These are phyloP conservation scores for Drosophila mayri DNA, from an alignment of 1,140 invertebrate genomes.

Conservation along the genomic window DNA sequence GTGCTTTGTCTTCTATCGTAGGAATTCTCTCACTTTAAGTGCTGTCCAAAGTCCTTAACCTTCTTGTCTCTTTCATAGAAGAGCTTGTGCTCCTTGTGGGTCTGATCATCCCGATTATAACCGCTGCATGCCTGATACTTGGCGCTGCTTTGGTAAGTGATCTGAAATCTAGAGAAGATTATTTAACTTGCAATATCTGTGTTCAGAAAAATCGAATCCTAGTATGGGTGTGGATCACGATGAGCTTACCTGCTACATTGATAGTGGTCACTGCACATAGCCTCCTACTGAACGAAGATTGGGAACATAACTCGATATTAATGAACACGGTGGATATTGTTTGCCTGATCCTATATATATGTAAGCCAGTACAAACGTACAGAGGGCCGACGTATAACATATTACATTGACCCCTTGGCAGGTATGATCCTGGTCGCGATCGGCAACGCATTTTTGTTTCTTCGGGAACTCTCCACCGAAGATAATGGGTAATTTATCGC, in stretches of 20 bases:
- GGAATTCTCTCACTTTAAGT: too few species aligned
- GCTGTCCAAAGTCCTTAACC: not conserved
- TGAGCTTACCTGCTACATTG: not conserved
- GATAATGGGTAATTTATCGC: too few species aligned
- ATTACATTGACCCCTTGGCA: not conserved
- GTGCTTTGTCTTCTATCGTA: not conserved
- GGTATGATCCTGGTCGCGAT: not conserved
- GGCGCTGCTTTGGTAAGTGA: not conserved
- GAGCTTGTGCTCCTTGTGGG: not conserved
- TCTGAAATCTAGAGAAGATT: not conserved
- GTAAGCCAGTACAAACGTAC: not conserved
- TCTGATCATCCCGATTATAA: not conserved
- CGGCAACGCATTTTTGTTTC: not conserved
- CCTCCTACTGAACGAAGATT: not conserved
- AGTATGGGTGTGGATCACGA: not conserved
- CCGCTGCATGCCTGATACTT: not conserved
- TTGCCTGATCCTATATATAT: not conserved
- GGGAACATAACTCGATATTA: rapidly evolving
- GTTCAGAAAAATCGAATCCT: not conserved
- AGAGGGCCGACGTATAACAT: not conserved
- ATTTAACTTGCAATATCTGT: not conserved
- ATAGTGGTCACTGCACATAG: not conserved
- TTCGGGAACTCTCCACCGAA: not conserved
- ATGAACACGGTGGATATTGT: not conserved
- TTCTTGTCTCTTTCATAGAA: not conserved